Evolutionary conservation across 2,888 invertebrate species (phyloP).

Genomic region (Drosophila lacicola): DNA sequence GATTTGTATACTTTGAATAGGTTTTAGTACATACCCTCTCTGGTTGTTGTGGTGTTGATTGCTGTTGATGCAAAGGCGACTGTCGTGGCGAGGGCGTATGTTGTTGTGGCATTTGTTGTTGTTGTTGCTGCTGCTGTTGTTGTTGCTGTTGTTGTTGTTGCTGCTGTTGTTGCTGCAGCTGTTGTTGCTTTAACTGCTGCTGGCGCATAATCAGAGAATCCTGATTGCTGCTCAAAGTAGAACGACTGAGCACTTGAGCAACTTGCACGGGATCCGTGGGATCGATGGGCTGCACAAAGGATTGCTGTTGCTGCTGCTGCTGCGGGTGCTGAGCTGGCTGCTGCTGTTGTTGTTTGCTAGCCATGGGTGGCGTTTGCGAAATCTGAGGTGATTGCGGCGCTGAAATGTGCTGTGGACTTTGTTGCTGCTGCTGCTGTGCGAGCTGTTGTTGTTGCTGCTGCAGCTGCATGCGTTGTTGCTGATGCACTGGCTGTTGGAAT

Average conservation of each 20-base stretch:
- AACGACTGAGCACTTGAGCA: constrained; percentile 83
- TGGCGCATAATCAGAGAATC: constrained; percentile 83
- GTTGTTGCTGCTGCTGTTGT: constrained; percentile 55
- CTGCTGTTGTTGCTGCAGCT: constrained; percentile 78
- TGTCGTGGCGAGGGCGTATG: constrained; percentile 60
- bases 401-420: constrained; percentile 81
- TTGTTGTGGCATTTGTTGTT: constrained; percentile 57
- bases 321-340: constrained; percentile 67
- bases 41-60: constrained; percentile 49
- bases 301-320: constrained; percentile 75
- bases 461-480: constrained; percentile 75
- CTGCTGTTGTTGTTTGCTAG: constrained; percentile 74
- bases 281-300: constrained; percentile 82
- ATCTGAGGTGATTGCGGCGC: constrained; percentile 82
- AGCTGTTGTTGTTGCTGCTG: constrained; percentile 69
- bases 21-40: constrained; percentile 28
- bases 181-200: constrained; percentile 82
- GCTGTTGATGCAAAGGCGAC: constrained; percentile 62
- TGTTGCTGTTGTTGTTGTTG: constrained; percentile 68
- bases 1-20: background rate
- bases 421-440: constrained; percentile 76
- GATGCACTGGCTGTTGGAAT: constrained; percentile 83
- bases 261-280: constrained; percentile 85
- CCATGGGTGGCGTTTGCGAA: constrained; percentile 75
- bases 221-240: constrained; percentile 83